Base-by-base conservation (phyloP, 2,888 invertebrate genomes). In the Nudaria mundana region DNA sequence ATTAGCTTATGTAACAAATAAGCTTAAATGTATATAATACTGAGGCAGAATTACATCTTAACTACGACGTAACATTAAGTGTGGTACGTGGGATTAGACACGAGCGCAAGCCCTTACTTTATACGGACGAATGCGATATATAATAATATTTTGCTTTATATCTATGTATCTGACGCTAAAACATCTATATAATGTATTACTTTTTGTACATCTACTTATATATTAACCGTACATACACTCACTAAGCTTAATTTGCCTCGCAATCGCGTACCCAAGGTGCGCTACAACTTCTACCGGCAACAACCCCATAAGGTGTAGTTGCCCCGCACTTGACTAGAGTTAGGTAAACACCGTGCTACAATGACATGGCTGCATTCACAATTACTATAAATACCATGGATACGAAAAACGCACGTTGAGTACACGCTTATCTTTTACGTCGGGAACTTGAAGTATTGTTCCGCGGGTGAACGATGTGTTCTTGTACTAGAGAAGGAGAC, bases 161-260 rank as follows among this genome's bases (percentile, higher is more conserved):
- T 79, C 86, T 87, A 87, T 86, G 82, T 87, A 87, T 87, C 83
- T 88, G 88, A 87, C 87, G 83, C 88, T 88, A 88, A 81, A 88
- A 88, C 88, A 88, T 87, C 87, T 88, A 88, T 87, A 87, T 86
- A 86, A 86, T 86, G 87, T 86, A 85, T 87, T 88, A 87, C 81
- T 86, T 88, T 82, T 87, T 88, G 87, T 88, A 88, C 88, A 88
- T 88, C 88, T 88, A 88, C 88, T 88, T 88, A 87, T 81, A 83
- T 77, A 81, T 76, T 87, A 84, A 83, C 78, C 85, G 76, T 87
- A 87, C 85, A 82, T 85, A 86, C 87, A 87, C 77, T 78, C 81
- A 87, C 83, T 87, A 88, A 88, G 88, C 88, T 82, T 83, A 77
- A 18, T 18, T 74, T 76, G 76, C 76, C 75, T 77, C 67, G 71